Base-by-base conservation (phyloP, 2,797 vertebrate species). In the Arctocebus calabarensis region DNA sequence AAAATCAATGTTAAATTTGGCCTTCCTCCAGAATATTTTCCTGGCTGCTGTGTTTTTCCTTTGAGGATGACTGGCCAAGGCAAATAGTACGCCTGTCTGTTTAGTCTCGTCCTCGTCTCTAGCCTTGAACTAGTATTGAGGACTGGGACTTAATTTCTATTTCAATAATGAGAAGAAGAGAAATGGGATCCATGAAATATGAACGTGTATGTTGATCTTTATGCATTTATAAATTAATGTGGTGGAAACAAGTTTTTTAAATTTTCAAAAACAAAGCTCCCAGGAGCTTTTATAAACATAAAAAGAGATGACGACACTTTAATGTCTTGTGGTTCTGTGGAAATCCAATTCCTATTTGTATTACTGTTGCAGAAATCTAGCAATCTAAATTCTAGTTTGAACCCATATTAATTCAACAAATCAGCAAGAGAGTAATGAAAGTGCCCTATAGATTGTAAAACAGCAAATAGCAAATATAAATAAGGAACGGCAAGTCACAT, bases 321-420 rank as follows among this genome's bases (percentile, higher is more conserved):
- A 90, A 34, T 77, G 74, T 55, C 27, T 84, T 84, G 29, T 22
- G n/a, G 22, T 34, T 96, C 97, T 97, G 94, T 87, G 97, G 73
- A 95, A 98, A 97, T 97, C 91, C 92, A 75, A 16, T 94, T 87
- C 71, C 68, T 97, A 2, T 97, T 25, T 95, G 40, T 90, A 59
- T 96, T 90, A 89, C 96, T 97, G 94, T 95, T 97, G 94, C 61
- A 97, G 97, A 97, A 95, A 75, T 86, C 73, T 25, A 91, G 90
- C 59, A 84, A 45, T 94, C 52, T 96, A 40, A 40, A 34, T 91
- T 97, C 81, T 94, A 70, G 7, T 84, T 96, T 83, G 97, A 94
- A 97, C 92, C 66, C n/a, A 91, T 32, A 90, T 75, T 96, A 77
- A 73, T 74, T 90, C 94, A 79, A 68, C 43, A 90, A 57, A n/a